These are phyloP conservation scores for Tenualosa ilisha DNA, from an alignment of 2,797 vertebrate genomes.

Conservation along the genomic window DNA sequence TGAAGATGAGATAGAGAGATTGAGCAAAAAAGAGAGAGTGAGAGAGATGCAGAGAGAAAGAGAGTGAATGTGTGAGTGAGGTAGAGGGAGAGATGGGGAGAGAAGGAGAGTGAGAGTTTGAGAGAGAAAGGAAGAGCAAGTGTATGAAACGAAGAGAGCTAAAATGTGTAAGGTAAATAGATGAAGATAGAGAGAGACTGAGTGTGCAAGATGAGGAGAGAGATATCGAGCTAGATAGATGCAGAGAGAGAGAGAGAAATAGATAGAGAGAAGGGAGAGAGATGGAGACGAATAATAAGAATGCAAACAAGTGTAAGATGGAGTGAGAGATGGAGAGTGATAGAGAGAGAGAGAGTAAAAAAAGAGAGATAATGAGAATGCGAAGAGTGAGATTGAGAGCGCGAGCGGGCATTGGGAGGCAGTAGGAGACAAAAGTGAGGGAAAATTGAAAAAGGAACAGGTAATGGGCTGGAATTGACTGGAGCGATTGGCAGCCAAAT, in stretches of 20 bases:
- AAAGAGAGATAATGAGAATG: neutral
- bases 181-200: neutral
- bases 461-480: conserved; percentile 50
- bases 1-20: neutral
- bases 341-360: neutral
- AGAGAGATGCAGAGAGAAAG: neutral
- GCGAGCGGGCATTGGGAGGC: conserved; percentile 30
- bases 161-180: neutral
- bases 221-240: neutral
- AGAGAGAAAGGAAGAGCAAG: neutral
- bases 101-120: neutral
- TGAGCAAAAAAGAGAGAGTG: neutral
- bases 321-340: neutral
- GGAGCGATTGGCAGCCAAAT: conserved; percentile 36
- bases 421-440: conserved; percentile 34
- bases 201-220: neutral
- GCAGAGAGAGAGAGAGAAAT: neutral
- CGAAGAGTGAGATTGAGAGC: neutral
- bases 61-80: neutral
- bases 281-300: neutral
- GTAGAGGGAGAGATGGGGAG: neutral
- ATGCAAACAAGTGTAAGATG: neutral
- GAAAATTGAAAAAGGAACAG: conserved; percentile 38
- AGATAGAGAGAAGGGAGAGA: neutral
- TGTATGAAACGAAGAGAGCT: neutral